These are phyloP conservation scores for Microcebus ravelobensis DNA, from an alignment of 2,113 vertebrate species.

Conservation along the genomic window DNA sequence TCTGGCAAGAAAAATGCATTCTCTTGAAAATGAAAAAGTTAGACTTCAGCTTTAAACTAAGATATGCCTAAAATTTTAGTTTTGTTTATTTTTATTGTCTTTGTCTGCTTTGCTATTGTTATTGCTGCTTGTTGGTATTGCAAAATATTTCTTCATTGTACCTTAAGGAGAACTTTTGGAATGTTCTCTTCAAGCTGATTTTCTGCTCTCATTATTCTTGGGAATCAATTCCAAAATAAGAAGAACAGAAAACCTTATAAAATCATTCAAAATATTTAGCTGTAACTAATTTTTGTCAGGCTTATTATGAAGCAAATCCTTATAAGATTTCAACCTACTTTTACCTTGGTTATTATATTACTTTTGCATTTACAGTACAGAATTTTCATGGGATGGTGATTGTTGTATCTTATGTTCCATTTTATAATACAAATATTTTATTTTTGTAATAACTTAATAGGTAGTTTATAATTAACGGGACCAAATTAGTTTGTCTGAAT, in stretches of 20 bases:
- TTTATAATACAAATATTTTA: constrained; percentile 35
- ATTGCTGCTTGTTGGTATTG: background rate
- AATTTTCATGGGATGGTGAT: constrained; percentile 1
- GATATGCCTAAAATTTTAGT: background rate
- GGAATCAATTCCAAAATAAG: constrained; percentile 39
- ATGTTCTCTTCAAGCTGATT: constrained; percentile 53
- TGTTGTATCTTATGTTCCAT: background rate
- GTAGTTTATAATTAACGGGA: background rate
- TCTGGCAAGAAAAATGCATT: background rate
- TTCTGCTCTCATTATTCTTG: constrained; percentile 12
- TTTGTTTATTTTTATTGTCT: constrained; percentile 5
- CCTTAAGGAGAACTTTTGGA: background rate
- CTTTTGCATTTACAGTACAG: background rate
- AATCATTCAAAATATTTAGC: constrained; percentile 59
- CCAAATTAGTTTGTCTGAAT: background rate
- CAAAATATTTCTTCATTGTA: background rate
- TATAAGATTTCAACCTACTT: constrained; percentile 57
- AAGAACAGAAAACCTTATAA: constrained; percentile 43
- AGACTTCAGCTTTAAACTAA: background rate
- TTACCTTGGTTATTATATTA: constrained; percentile 52
- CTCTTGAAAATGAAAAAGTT: background rate
- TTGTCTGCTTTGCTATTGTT: background rate
- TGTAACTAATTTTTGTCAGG: constrained; percentile 53
- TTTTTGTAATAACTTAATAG: constrained; percentile 28
- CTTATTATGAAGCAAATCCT: constrained; percentile 48